These are phyloP conservation scores for Hirtodrosophila histrioides DNA, from an alignment of 2,888 invertebrate species.

Conservation along the genomic window DNA sequence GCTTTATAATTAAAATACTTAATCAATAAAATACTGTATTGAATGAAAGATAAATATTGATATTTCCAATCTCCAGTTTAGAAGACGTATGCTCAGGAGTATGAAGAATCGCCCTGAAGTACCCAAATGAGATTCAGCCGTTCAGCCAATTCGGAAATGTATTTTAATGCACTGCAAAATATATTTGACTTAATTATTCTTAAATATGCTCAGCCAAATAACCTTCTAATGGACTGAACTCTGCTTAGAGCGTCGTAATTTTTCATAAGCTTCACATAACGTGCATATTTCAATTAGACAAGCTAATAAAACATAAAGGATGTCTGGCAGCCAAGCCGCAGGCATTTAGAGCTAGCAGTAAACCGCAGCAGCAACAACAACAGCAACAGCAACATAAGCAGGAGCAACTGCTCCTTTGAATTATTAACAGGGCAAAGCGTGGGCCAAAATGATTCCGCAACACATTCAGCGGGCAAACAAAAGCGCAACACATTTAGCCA, in stretches of 20 bases:
- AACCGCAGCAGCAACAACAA: conserved; percentile 23
- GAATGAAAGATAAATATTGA: too few relatives aligned
- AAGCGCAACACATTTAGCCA: conserved; percentile 62
- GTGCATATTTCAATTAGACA: conserved; percentile 66
- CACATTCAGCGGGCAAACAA: conserved; percentile 60
- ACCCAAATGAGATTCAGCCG: too few relatives aligned
- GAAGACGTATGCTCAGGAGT: too few relatives aligned
- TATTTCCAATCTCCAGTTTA: too few relatives aligned
- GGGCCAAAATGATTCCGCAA: conserved; percentile 50
- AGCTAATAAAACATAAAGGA: conserved; percentile 72
- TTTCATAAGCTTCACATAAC: conserved; percentile 33
- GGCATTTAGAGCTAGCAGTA: conserved; percentile 33
- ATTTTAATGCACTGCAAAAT: conserved; percentile 7
- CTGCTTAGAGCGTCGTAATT: conserved; percentile 7
- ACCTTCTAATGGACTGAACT: conserved; percentile 40
- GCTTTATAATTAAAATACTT: too few relatives aligned
- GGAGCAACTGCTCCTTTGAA: conserved; percentile 37
- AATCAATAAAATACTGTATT: too few relatives aligned
- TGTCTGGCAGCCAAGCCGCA: conserved; percentile 31
- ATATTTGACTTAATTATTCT: conserved; percentile 42
- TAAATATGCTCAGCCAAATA: conserved; percentile 19
- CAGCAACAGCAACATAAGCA: conserved; percentile 14
- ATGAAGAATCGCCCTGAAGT: too few relatives aligned
- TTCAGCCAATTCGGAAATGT: conserved; percentile 1
- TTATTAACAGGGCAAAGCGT: conserved; percentile 37